These are phyloP conservation scores for Leuciscus idus DNA, from an alignment of 2,113 vertebrate genomes.

Conservation along the genomic window DNA sequence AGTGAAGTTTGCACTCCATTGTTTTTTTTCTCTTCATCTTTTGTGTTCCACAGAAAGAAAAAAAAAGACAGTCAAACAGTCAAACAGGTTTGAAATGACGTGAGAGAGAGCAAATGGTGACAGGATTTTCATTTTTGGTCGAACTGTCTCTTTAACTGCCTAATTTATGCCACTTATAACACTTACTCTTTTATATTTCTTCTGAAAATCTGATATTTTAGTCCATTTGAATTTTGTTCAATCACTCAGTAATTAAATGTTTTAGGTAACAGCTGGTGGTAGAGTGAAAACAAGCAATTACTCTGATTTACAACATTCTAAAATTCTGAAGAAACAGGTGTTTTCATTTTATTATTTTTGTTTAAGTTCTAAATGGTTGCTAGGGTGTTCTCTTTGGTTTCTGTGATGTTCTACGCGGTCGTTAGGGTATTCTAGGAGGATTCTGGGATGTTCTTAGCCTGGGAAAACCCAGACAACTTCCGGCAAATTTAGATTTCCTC, in stretches of 20 bases:
- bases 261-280: constrained; percentile 1
- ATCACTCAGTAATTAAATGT: not conserved
- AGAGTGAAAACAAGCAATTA: constrained; percentile 12
- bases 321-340: not conserved
- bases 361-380: not conserved
- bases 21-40: not conserved
- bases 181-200: not conserved
- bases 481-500: too few species aligned
- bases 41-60: not conserved
- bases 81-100: not conserved
- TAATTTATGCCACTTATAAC: not conserved
- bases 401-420: not conserved
- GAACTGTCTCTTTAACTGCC: not conserved
- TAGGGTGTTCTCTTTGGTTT: not conserved
- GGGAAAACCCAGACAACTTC: too few species aligned
- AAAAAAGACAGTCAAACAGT: not conserved
- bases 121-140: not conserved
- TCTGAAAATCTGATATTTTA: constrained; percentile 4
- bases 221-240: not conserved
- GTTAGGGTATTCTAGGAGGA: not conserved
- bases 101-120: not conserved
- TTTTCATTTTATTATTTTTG: not conserved
- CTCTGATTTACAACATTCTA: not conserved
- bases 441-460: not conserved
- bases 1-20: not conserved